These are phyloP conservation scores for Typhlichthys eigenmanni DNA, from an alignment of 2,797 vertebrate genomes.

Conservation along the genomic window DNA sequence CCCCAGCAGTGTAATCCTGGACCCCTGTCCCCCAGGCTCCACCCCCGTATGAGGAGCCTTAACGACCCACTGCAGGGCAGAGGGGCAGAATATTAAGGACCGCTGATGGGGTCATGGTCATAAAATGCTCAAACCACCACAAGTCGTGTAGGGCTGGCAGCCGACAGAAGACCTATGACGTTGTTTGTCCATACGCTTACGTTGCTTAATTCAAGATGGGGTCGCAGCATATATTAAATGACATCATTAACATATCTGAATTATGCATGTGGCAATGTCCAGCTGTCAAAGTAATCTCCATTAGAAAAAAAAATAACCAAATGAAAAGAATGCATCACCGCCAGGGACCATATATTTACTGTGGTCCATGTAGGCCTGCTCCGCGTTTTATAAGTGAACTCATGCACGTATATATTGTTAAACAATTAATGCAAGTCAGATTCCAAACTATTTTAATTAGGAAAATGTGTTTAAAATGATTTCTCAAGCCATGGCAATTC, in stretches of 20 bases:
- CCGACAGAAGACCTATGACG: slow-evolving; percentile 17
- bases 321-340: neutral
- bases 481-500: slow-evolving; percentile 29
- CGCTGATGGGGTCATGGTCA: slow-evolving; percentile 17
- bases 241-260: neutral
- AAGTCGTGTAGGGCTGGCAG: neutral
- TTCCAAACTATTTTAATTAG: neutral
- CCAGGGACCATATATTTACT: neutral
- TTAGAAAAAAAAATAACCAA: neutral
- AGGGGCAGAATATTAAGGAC: slow-evolving; percentile 12
- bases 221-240: slow-evolving; percentile 9
- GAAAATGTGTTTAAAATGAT: slow-evolving; percentile 1
- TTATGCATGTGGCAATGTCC: slow-evolving; percentile 6
- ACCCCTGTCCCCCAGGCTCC: slow-evolving; percentile 75
- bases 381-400: neutral
- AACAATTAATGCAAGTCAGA: no score
- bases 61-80: neutral
- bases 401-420: no score
- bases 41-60: slow-evolving; percentile 64
- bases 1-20: slow-evolving; percentile 76
- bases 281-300: slow-evolving; percentile 10
- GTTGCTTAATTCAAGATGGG: slow-evolving; percentile 12
- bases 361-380: neutral
- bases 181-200: slow-evolving; percentile 26
- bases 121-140: neutral